phyloP scores from a whole-genome alignment of 2,888 invertebrate species.

The Perdita meconis region DNA sequence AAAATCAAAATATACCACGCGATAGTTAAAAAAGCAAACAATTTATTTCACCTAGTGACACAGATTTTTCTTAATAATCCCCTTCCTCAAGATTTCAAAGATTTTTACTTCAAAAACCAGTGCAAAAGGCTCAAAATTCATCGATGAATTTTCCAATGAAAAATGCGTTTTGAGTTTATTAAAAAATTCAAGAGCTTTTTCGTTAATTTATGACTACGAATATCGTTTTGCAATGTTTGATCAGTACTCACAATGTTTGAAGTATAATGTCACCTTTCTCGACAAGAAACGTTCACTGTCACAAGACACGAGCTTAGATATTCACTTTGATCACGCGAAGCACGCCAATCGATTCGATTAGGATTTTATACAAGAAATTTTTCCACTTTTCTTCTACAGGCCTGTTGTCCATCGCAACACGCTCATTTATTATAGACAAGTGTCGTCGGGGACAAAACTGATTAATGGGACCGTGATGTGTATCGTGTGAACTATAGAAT shows the following conservation, averaged over 20 bases:
- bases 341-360: slow-evolving; percentile 38
- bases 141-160: too few species aligned
- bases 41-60: too few species aligned
- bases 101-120: too few species aligned
- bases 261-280: slow-evolving; percentile 18
- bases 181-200: background rate
- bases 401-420: slow-evolving; percentile 28
- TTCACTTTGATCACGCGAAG: slow-evolving; percentile 5
- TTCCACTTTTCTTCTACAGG: background rate
- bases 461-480: background rate
- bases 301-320: slow-evolving; percentile 5
- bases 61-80: too few species aligned
- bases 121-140: too few species aligned
- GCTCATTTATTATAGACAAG: slow-evolving; percentile 16
- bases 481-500: background rate
- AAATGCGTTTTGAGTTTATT: background rate
- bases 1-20: too few species aligned
- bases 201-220: too few species aligned
- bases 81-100: too few species aligned
- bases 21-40: too few species aligned
- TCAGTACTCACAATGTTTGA: too few species aligned
- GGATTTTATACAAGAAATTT: slow-evolving; percentile 23
- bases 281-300: slow-evolving; percentile 18
- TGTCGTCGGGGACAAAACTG: background rate
- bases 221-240: too few species aligned